Conservation (phyloP, 1,140 invertebrate genomes). For the Phthorimaea operculella region DNA sequence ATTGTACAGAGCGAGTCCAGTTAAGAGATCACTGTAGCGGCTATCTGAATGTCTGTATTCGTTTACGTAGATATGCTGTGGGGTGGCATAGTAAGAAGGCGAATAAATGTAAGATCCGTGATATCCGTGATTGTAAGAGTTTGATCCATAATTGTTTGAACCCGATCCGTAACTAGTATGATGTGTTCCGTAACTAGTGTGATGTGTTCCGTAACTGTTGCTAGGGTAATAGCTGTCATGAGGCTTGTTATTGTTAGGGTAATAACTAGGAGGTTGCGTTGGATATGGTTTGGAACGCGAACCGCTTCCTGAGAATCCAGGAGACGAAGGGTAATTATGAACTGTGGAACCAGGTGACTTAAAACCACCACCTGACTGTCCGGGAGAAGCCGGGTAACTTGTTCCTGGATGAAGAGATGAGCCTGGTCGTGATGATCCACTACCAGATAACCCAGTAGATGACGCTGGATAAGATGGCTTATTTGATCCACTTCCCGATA, state of each 20-base stretch:
- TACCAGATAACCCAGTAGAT: constrained; percentile 13
- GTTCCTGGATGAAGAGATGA: constrained; percentile 6
- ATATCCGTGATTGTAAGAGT: neutral
- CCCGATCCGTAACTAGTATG: neutral
- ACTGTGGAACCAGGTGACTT: constrained; percentile 3
- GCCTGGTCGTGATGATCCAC: constrained; percentile 8
- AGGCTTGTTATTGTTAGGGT: neutral
- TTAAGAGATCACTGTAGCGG: constrained; percentile 46
- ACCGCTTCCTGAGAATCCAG: constrained; percentile 6
- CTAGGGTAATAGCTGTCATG: constrained; percentile 15
- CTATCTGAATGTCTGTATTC: constrained; percentile 53
- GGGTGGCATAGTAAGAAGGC: constrained; percentile 38
- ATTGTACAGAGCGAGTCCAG: constrained; percentile 54
- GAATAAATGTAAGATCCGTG: neutral
- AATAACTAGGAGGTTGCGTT: neutral
- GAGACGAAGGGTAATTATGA: neutral
- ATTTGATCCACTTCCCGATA: constrained; percentile 20
- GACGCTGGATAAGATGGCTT: constrained; percentile 11
- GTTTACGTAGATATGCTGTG: constrained; percentile 48
- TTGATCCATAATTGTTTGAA: neutral
- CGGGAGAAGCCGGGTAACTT: constrained; percentile 12
- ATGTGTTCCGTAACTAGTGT: constrained; percentile 7
- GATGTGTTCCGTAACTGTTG: neutral
- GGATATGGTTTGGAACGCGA: neutral
- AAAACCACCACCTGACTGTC: constrained; percentile 10